These are phyloP conservation scores for Urechis unicinctus DNA, from an alignment of 2,888 invertebrate species.

Conservation along the genomic window DNA sequence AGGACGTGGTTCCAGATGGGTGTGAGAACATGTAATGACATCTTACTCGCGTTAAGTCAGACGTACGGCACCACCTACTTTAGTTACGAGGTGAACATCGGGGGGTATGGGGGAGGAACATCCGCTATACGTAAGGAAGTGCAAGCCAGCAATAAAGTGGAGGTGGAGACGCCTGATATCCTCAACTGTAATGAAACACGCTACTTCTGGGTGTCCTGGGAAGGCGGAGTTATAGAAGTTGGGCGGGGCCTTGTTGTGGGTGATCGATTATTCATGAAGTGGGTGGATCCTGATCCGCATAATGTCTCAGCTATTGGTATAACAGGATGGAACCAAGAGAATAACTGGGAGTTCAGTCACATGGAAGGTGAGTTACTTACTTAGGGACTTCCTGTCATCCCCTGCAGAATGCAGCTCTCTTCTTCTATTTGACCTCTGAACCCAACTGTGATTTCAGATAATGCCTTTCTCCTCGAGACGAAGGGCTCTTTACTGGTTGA, in stretches of 20 bases:
- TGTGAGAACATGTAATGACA: neutral
- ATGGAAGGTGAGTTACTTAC: neutral
- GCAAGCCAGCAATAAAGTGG: neutral
- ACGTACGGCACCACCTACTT: neutral
- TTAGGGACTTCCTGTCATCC: neutral
- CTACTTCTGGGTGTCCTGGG: conserved; percentile 8
- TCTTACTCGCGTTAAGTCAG: neutral
- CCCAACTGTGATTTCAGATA: too few species aligned
- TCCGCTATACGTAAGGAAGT: neutral
- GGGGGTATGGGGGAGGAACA: neutral
- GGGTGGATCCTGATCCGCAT: conserved; percentile 5
- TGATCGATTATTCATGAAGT: neutral
- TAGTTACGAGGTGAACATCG: neutral
- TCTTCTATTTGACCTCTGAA: too few species aligned
- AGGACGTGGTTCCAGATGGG: neutral
- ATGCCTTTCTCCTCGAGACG: neutral
- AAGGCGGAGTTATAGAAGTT: conserved; percentile 1
- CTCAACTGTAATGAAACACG: conserved; percentile 6
- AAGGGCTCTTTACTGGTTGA: neutral
- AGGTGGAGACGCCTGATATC: neutral
- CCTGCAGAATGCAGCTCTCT: too few species aligned
- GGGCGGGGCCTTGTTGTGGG: conserved; percentile 1
- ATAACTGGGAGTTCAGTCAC: conserved; percentile 4
- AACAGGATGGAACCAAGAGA: conserved; percentile 1
- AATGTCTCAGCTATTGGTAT: conserved; percentile 2